Evolutionary conservation across 2,797 vertebrate species (phyloP), one percentile per base, ranked within the genome.

Genomic region (Bradypodion pumilum): DNA sequence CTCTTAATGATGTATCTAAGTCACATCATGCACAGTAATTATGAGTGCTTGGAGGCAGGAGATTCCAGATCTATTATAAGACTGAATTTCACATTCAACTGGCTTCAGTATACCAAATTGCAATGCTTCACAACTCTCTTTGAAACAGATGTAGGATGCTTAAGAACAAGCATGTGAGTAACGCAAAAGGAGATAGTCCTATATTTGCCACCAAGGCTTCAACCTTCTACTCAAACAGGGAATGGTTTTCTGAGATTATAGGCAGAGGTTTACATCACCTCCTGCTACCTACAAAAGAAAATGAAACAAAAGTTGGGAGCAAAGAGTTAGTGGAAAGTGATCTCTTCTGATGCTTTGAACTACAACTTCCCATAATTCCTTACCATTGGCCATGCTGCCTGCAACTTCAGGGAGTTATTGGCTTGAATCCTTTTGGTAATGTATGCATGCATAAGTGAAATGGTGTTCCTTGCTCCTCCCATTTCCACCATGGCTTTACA

Each of bases 41-140:
- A 2, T 52, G 62, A 83, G 46, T 32, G 46, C 60, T 42, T 79
- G 72, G 76, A 74, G 37, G 89, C 32, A 32, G 79, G 68, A 82
- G 9, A 78, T 42, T 37, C 16, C 37, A 37, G 12, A 66, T 52
- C 63, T 29, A 52, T 56, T n/a, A 77, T 15, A 83, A 72, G 77
- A 1, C 8, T 5, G n/a, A 86, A 42, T 2, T 12, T n/a, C 81
- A 65, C 16, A 49, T 82, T 56, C 37, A 72, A 12, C 81, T 32
- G 23, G 44, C 42, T 74, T 60, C 21, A 69, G 60, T 29, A 44
- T 52, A 68, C 3, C 1, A 16, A 69, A 23, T 4, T 70, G 37
- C 29, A 42, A 27, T 52, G 27, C 60, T 75, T 19, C 37, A 46
- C 27, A 49, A 52, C 37, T 52, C 27, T 37, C 46, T 13, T 1